A percentile compares a stretch with the other conserved stretches of the same genome.
phyloP scores from a whole-genome alignment of 2,797 vertebrate genomes.

The Syngnathus rostellatus region DNA sequence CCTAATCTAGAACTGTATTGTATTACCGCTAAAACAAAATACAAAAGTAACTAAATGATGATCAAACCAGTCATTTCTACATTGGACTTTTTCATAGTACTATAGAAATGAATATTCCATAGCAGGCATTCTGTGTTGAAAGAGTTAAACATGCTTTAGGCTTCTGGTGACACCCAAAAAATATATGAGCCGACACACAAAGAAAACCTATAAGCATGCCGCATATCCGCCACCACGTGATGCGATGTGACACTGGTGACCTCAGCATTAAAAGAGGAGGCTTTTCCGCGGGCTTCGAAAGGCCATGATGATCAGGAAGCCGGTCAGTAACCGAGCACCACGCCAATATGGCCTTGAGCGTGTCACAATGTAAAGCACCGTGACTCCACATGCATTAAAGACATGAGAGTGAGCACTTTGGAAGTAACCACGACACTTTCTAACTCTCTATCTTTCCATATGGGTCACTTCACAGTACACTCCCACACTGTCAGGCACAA shows the following conservation, averaged over 20 bases:
- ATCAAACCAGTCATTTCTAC: neutral
- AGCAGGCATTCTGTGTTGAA: conserved; percentile 30
- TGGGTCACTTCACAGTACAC: conserved; percentile 38
- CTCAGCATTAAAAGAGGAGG: conserved; percentile 24
- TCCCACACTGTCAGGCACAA: conserved; percentile 10
- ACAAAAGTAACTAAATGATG: neutral
- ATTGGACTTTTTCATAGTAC: neutral
- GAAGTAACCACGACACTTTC: conserved; percentile 37
- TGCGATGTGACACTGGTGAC: conserved; percentile 35
- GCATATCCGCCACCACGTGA: conserved; percentile 25
- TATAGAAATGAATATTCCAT: conserved; percentile 40
- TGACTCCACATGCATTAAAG: conserved; percentile 20
- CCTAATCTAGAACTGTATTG: neutral
- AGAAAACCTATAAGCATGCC: conserved; percentile 23
- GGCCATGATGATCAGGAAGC: conserved; percentile 33
- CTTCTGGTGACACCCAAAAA: conserved; percentile 19
- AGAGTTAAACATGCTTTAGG: conserved; percentile 14
- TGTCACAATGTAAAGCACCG: conserved; percentile 27
- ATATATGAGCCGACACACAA: conserved; percentile 2
- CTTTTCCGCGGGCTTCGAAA: conserved; percentile 17
- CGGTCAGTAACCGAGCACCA: conserved; percentile 41
- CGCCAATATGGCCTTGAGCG: conserved; percentile 25
- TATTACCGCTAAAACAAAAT: neutral
- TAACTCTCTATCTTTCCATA: conserved; percentile 2
- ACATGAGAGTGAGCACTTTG: conserved; percentile 11